Percentiles rank a stretch among this genome's conserved stretches.
phyloP scores from a whole-genome alignment of 1,140 invertebrate species.

The Drosophila rhopaloa region DNA sequence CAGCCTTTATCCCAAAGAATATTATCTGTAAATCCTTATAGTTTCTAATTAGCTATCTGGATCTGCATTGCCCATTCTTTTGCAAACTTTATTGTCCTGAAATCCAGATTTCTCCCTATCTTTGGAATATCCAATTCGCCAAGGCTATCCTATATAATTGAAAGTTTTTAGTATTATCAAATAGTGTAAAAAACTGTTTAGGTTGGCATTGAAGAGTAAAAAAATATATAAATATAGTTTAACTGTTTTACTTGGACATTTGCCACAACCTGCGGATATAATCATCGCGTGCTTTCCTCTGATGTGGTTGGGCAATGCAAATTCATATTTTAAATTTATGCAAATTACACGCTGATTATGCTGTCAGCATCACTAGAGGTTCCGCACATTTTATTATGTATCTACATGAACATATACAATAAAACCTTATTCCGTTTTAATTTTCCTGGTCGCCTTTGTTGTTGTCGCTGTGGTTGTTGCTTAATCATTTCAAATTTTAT shows the following conservation, averaged over 20 bases:
- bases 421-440: conserved; percentile 39
- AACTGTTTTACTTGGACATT: background rate
- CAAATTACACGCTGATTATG: conserved; percentile 72
- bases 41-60: no score
- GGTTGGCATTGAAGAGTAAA: background rate
- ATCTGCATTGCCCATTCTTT: no score
- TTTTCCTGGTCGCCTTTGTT: conserved; percentile 20
- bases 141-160: no score
- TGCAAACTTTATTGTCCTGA: no score
- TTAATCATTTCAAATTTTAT: conserved; percentile 62
- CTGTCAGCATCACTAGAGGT: conserved; percentile 55
- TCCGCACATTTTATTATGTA: conserved; percentile 48
- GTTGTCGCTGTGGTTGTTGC: conserved; percentile 37
- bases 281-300: conserved; percentile 25
- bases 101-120: no score
- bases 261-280: background rate
- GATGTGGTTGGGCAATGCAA: conserved; percentile 41
- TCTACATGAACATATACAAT: conserved; percentile 17
- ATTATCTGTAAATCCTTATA: no score
- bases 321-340: conserved; percentile 69
- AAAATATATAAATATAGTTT: conserved; percentile 9
- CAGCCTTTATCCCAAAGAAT: no score
- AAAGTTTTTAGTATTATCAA: background rate
- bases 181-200: background rate
- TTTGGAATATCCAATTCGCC: no score